phyloP scores from a whole-genome alignment of 2,797 vertebrate genomes.

The Dromococcyx pavoninus region DNA sequence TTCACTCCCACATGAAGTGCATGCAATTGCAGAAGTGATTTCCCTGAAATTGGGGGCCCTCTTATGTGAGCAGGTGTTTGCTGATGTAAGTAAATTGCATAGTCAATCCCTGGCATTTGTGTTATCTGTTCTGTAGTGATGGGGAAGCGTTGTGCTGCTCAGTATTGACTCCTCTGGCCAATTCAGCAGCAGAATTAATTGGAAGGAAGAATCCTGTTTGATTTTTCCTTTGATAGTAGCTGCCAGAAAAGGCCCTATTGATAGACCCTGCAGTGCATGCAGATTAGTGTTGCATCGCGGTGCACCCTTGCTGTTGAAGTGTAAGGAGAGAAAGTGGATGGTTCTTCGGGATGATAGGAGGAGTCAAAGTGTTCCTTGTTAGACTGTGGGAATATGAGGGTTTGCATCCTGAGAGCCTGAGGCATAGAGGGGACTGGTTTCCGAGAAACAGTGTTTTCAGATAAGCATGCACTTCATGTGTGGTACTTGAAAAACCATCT shows the following conservation, averaged over 20 bases:
- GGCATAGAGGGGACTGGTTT: not conserved
- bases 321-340: not conserved
- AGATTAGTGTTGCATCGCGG: not conserved
- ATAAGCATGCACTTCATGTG: not conserved
- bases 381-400: not conserved
- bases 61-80: not conserved
- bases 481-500: not conserved
- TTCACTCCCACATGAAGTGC: not conserved
- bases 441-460: not conserved
- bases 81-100: not conserved
- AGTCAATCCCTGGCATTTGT: not conserved
- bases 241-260: not conserved
- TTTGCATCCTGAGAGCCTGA: not conserved
- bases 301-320: not conserved
- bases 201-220: not conserved
- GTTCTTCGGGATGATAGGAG: not conserved
- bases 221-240: not conserved
- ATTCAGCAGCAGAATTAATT: not conserved
- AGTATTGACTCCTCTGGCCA: not conserved
- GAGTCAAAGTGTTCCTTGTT: not conserved
- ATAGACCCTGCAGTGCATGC: not conserved
- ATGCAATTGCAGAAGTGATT: not conserved
- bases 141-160: not conserved
- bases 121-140: not conserved
- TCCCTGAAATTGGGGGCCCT: not conserved